Evolutionary conservation across 2,888 invertebrate species (phyloP).

Genomic region (Nephrotoma guestfalica): DNA sequence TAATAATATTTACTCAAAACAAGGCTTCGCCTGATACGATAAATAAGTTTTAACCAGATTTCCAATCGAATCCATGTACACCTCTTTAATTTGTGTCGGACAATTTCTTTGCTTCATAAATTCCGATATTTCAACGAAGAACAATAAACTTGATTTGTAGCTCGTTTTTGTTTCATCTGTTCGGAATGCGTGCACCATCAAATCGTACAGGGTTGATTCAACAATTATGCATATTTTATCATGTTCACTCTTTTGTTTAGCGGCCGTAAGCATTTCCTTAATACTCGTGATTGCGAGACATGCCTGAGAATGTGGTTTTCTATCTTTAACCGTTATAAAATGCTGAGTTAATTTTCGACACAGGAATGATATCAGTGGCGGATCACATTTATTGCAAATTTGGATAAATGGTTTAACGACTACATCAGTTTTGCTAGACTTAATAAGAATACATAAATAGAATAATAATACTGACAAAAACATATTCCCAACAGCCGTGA

Average conservation of each 20-base stretch:
- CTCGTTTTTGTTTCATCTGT: constrained; percentile 28
- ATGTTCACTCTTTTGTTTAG: constrained; percentile 10
- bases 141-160: constrained; percentile 12
- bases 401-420: background rate
- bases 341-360: constrained; percentile 23
- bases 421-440: background rate
- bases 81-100: background rate
- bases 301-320: constrained; percentile 24
- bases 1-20: background rate
- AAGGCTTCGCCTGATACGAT: background rate
- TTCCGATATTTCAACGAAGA: background rate
- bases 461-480: background rate
- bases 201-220: constrained; percentile 20
- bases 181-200: constrained; percentile 31
- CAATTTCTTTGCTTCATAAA: background rate
- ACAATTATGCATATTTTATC: constrained; percentile 19
- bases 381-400: background rate
- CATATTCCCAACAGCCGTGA: constrained; percentile 11
- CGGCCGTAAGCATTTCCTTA: constrained; percentile 19
- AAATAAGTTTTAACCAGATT: background rate
- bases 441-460: background rate
- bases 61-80: background rate
- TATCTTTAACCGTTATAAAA: constrained; percentile 25
- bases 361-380: constrained; percentile 20
- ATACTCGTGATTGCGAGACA: constrained; percentile 23